These are phyloP conservation scores for Clanis bilineata DNA, from an alignment of 2,888 invertebrate genomes.

Conservation along the genomic window DNA sequence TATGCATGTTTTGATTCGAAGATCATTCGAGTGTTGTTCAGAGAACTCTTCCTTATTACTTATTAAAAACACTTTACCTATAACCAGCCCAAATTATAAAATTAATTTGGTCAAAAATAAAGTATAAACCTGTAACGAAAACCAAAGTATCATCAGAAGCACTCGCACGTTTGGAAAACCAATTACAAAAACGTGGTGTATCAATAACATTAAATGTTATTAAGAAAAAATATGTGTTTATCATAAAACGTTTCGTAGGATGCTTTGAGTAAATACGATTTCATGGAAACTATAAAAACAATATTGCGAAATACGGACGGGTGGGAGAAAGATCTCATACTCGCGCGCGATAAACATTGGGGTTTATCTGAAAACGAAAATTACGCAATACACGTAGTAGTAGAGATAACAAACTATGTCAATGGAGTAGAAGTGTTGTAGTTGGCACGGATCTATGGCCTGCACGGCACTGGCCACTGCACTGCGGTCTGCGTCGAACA, in stretches of 20 bases:
- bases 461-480: no score
- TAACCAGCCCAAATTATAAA: neutral
- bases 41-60: constrained; percentile 28
- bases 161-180: neutral
- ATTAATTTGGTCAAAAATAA: no score
- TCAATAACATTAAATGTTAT: constrained; percentile 17
- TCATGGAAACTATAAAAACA: constrained; percentile 19
- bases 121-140: no score
- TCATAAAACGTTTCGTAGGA: constrained; percentile 17
- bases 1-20: constrained; percentile 33
- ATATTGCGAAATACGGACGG: constrained; percentile 17
- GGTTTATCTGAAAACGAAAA: constrained; percentile 30
- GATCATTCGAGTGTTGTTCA: constrained; percentile 20
- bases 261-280: constrained; percentile 17
- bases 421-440: constrained; percentile 46
- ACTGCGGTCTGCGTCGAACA: no score
- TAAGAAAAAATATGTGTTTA: constrained; percentile 9
- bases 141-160: neutral
- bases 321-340: constrained; percentile 19
- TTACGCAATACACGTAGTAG: constrained; percentile 48
- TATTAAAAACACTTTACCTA: neutral
- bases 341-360: constrained; percentile 24
- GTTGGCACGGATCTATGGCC: constrained; percentile 45
- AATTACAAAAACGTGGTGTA: constrained; percentile 18
- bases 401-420: constrained; percentile 59